Conservation (phyloP, 2,797 vertebrate species). For the Chaetophractus vellerosus region DNA sequence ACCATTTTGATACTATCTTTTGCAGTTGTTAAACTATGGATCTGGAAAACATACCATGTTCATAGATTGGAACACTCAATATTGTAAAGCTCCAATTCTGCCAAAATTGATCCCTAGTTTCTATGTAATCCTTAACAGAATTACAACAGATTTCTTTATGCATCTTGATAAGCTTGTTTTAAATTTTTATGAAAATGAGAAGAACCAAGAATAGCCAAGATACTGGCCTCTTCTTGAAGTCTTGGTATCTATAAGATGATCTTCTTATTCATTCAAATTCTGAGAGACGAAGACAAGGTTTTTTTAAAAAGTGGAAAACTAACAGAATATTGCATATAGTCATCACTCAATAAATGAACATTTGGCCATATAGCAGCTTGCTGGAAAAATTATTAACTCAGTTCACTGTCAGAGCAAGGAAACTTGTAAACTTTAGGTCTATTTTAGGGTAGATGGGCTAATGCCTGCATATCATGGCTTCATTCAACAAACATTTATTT, state of each 20-base stretch:
- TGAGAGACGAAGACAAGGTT: background rate
- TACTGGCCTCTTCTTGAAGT: background rate
- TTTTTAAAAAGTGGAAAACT: background rate
- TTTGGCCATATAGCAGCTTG: background rate
- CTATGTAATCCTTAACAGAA: constrained; percentile 11
- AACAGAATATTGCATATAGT: background rate
- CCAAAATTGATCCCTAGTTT: background rate
- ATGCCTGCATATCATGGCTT: background rate
- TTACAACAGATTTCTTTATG: constrained; percentile 30
- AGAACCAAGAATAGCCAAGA: background rate
- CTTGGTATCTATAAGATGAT: background rate
- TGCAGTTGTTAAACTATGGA: background rate
- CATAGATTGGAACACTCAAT: background rate
- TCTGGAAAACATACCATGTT: constrained; percentile 12
- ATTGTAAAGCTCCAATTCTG: background rate
- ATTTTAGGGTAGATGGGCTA: background rate
- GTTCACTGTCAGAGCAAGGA: background rate
- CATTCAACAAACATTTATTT: background rate
- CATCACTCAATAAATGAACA: background rate
- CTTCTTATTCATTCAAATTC: background rate
- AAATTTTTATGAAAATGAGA: constrained; percentile 21
- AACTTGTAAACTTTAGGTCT: background rate
- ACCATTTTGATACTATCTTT: background rate
- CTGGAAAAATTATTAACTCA: background rate
- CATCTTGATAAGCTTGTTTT: constrained; percentile 25